Conservation (phyloP, 2,797 vertebrate species). For the Cuculus canorus region DNA sequence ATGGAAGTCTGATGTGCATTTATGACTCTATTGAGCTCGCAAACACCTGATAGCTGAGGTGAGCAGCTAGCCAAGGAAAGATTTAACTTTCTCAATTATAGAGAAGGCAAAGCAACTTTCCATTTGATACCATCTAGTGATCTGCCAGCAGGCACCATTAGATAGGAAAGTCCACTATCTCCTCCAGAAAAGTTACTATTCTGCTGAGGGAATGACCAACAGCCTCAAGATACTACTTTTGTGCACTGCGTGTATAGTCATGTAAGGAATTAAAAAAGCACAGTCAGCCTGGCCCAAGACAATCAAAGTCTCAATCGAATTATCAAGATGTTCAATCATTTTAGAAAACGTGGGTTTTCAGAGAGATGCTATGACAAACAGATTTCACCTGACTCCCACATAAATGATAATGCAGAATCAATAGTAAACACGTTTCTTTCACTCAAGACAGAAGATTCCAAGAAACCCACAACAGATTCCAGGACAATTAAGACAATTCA, state of each 20-base stretch:
- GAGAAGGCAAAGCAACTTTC: not conserved
- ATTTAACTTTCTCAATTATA: not conserved
- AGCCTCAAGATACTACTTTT: not conserved
- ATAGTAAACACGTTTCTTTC: not conserved
- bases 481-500: not conserved
- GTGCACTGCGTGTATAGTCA: not conserved
- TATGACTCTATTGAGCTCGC: not conserved
- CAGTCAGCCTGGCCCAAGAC: not conserved
- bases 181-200: not conserved
- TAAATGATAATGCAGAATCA: not conserved
- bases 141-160: not conserved
- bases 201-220: not conserved
- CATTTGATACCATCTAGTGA: not conserved
- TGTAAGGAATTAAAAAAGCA: not conserved
- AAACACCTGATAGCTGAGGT: not conserved
- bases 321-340: not conserved
- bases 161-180: not conserved
- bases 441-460: not conserved
- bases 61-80: not conserved
- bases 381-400: not conserved
- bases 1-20: not conserved
- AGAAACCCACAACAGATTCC: not conserved
- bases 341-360: accelerated
- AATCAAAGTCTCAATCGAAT: not conserved
- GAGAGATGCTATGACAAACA: not conserved